A percentile compares a stretch with the other conserved stretches of the same genome.
phyloP scores from a whole-genome alignment of 2,797 vertebrate genomes.

The Hippopotamyrus pictus region DNA sequence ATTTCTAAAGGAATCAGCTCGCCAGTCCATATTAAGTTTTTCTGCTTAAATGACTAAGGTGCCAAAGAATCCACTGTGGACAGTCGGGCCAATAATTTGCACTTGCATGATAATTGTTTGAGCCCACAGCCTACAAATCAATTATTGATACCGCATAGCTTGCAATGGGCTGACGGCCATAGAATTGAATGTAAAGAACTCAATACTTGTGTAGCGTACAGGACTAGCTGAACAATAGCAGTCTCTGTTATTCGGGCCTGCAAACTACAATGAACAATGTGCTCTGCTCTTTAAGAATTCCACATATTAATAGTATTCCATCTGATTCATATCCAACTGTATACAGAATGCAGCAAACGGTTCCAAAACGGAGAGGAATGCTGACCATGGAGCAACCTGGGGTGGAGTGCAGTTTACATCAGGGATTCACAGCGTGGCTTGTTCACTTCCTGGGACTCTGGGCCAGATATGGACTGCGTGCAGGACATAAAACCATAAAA shows the following conservation, averaged over 20 bases:
- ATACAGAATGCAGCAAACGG: background rate
- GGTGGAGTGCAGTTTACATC: background rate
- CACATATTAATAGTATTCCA: conserved; percentile 11
- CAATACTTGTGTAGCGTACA: background rate
- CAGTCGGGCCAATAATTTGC: background rate
- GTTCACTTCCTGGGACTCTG: background rate
- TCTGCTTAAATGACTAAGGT: background rate
- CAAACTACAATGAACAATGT: background rate
- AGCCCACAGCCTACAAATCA: background rate
- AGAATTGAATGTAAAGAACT: background rate
- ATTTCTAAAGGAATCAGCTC: background rate
- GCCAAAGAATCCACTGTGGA: background rate
- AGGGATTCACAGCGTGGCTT: background rate
- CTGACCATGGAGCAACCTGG: background rate
- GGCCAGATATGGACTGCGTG: background rate
- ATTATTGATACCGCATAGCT: background rate
- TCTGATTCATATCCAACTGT: background rate
- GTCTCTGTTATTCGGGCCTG: background rate
- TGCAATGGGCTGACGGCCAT: background rate
- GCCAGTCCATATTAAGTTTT: background rate
- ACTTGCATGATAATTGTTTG: background rate
- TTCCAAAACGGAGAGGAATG: background rate
- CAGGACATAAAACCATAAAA: background rate
- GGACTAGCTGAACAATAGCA: background rate
- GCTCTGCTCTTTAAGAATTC: background rate